These are phyloP conservation scores for Tenthredo amoena DNA, from an alignment of 2,888 invertebrate species.

Conservation along the genomic window DNA sequence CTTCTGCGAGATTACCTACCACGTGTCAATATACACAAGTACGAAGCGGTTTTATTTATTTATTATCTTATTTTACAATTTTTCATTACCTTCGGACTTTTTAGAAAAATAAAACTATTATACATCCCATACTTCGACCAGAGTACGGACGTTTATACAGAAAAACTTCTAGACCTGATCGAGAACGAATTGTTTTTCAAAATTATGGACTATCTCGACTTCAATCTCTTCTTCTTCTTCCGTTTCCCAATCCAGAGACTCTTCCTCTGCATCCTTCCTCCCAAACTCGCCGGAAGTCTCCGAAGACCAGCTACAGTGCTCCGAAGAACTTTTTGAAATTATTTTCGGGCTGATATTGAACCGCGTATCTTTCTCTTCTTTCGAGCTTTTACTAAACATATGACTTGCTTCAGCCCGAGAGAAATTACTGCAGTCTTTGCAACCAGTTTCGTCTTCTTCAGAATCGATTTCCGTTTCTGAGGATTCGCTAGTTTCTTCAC, in stretches of 20 bases:
- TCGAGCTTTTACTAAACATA: neutral
- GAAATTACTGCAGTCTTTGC: neutral
- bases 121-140: neutral
- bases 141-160: neutral
- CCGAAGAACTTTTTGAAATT: neutral
- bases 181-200: neutral
- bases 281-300: neutral
- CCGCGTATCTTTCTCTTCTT: neutral
- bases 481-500: neutral
- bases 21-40: neutral
- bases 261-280: slow-evolving; percentile 4
- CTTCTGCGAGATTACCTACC: neutral
- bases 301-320: neutral
- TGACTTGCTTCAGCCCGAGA: neutral
- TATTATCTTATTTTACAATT: neutral
- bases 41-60: neutral
- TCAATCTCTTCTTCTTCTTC: slow-evolving; percentile 7
- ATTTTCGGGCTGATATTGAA: neutral
- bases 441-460: neutral
- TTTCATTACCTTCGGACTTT: neutral
- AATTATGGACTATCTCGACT: slow-evolving; percentile 19
- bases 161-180: neutral
- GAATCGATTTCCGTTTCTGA: slow-evolving; percentile 13
- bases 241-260: slow-evolving; percentile 22
- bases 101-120: neutral